A percentile compares a stretch with the other conserved stretches of the same genome.
Evolutionary conservation across 1,140 invertebrate genomes (phyloP).

Genomic region (Delia radicum): DNA sequence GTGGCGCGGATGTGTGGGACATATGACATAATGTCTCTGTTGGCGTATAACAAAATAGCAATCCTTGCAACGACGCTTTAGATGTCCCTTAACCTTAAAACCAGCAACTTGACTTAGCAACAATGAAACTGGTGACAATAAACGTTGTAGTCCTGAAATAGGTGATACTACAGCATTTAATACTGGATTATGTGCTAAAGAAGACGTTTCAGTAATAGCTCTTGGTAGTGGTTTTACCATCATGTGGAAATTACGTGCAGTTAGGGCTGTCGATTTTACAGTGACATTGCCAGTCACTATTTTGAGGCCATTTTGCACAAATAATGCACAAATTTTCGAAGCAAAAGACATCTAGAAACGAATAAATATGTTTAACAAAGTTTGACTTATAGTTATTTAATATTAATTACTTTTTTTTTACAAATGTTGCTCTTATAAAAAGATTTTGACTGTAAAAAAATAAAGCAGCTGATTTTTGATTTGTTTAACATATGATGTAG

Average conservation of each 20-base stretch:
- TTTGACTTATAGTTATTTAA: too few relatives aligned
- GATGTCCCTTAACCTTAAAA: slow-evolving; percentile 59
- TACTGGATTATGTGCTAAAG: background rate
- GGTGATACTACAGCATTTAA: background rate
- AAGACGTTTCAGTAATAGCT: background rate
- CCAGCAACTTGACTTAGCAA: slow-evolving; percentile 47
- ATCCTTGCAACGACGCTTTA: slow-evolving; percentile 70
- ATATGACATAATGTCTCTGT: slow-evolving; percentile 71
- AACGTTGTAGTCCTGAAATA: background rate
- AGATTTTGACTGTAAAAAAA: too few relatives aligned
- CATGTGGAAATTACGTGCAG: slow-evolving; percentile 37
- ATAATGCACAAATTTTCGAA: slow-evolving; percentile 29
- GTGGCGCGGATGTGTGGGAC: slow-evolving; percentile 72
- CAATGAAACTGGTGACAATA: slow-evolving; percentile 35
- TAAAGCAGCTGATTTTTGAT: too few relatives aligned
- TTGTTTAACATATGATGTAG: too few relatives aligned
- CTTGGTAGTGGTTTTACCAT: slow-evolving; percentile 25
- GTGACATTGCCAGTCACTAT: background rate
- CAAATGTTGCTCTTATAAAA: too few relatives aligned
- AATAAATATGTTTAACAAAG: too few relatives aligned
- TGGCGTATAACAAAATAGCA: slow-evolving; percentile 72
- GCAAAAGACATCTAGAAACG: slow-evolving; percentile 39
- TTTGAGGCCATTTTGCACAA: background rate
- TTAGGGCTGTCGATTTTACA: too few relatives aligned
- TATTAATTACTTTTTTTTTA: background rate